Conservation (phyloP, 2,113 vertebrate genomes). For the Bothrops jararaca region DNA sequence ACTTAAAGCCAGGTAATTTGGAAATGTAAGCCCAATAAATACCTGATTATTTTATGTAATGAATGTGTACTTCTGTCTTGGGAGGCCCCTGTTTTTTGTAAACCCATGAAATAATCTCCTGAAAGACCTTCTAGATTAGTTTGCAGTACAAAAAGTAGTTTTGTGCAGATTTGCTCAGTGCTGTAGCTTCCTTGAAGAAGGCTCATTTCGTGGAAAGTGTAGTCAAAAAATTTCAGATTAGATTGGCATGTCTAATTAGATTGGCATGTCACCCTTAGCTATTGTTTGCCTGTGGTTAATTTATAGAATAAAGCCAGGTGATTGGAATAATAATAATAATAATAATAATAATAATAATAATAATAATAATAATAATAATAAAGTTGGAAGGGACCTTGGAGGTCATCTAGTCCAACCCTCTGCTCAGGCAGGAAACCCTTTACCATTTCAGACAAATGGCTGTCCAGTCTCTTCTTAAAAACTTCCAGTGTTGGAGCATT, state of each 20-base stretch:
- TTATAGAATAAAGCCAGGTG: background rate
- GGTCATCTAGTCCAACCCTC: too few species aligned
- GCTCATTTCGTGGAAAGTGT: background rate
- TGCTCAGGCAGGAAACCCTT: too few species aligned
- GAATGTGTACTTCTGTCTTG: background rate
- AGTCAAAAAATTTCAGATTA: background rate
- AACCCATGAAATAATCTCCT: background rate
- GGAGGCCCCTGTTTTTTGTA: background rate
- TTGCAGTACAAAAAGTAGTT: background rate
- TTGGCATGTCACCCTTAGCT: background rate
- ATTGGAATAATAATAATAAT: background rate
- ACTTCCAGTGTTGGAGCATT: too few species aligned
- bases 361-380: too few species aligned
- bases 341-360: too few species aligned
- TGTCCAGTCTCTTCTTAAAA: too few species aligned
- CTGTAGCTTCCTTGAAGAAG: background rate
- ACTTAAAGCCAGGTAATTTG: background rate
- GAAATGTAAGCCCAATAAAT: background rate
- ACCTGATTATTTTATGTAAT: background rate
- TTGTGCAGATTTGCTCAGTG: background rate
- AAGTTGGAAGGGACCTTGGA: too few species aligned
- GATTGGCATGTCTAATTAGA: background rate
- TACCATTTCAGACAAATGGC: too few species aligned
- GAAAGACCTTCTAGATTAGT: background rate
- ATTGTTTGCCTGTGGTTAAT: background rate